phyloP scores from a whole-genome alignment of 2,888 invertebrate genomes.

The Stenoptilia bipunctidactyla region DNA sequence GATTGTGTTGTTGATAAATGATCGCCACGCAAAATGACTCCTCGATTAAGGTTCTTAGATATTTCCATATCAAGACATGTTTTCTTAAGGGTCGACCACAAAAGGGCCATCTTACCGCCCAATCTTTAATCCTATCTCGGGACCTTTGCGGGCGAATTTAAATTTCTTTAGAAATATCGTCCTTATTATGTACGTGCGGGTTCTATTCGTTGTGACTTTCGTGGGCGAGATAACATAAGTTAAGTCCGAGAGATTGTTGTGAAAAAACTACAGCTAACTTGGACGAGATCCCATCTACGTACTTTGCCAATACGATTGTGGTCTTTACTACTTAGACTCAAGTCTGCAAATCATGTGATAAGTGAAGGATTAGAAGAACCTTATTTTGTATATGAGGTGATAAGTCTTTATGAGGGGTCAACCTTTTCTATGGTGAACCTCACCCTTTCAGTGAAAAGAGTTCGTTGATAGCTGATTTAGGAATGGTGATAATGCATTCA shows the following conservation, averaged over 20 bases:
- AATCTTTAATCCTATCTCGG: slow-evolving; percentile 72
- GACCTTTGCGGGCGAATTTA: slow-evolving; percentile 71
- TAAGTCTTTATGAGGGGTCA: slow-evolving; percentile 73
- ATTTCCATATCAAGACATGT: slow-evolving; percentile 72
- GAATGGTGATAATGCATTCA: slow-evolving; percentile 66
- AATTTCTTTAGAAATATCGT: slow-evolving; percentile 72
- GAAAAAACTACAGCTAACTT: slow-evolving; percentile 68
- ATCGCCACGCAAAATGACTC: slow-evolving; percentile 61
- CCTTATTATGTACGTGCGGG: slow-evolving; percentile 70
- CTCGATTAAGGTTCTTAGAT: slow-evolving; percentile 60
- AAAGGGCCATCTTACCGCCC: slow-evolving; percentile 68
- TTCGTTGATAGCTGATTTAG: slow-evolving; percentile 71
- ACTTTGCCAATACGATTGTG: slow-evolving; percentile 32
- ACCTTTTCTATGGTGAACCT: slow-evolving; percentile 68
- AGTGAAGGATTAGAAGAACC: slow-evolving; percentile 54
- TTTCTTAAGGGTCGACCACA: slow-evolving; percentile 70
- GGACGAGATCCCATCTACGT: slow-evolving; percentile 55
- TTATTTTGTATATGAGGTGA: slow-evolving; percentile 72
- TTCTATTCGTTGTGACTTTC: slow-evolving; percentile 66
- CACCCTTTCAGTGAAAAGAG: slow-evolving; percentile 72
- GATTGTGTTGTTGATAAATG: slow-evolving; percentile 46
- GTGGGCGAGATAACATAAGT: slow-evolving; percentile 68
- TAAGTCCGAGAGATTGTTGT: slow-evolving; percentile 71
- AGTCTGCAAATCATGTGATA: not conserved
- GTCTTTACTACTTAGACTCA: slow-evolving; percentile 29